These are phyloP conservation scores for Monopterus albus DNA, from an alignment of 2,113 vertebrate species.

Conservation along the genomic window DNA sequence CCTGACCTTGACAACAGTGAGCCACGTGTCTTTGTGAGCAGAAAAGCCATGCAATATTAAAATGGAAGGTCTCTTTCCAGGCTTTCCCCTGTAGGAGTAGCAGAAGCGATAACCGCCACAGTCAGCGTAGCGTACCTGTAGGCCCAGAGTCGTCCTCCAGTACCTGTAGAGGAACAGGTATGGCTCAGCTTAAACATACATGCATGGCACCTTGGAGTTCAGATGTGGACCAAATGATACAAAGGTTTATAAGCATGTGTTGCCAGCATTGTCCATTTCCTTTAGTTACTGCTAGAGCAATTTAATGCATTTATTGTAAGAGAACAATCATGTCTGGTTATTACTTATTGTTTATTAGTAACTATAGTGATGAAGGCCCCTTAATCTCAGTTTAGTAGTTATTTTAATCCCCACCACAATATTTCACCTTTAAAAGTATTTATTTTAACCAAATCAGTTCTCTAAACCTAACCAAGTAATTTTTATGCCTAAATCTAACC, in stretches of 20 bases:
- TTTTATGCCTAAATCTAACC: no score
- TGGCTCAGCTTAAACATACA: neutral
- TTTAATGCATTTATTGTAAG: no score
- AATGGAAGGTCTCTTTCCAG: slow-evolving; percentile 88
- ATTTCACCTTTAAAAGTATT: no score
- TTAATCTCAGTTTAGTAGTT: no score
- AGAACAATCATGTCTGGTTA: no score
- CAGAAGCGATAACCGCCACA: slow-evolving; percentile 93
- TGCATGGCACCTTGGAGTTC: neutral
- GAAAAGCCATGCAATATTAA: slow-evolving; percentile 96
- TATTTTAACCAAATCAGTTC: no score
- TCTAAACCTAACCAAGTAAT: no score
- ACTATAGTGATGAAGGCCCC: no score
- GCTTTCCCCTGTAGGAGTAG: slow-evolving; percentile 90
- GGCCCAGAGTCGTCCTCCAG: slow-evolving; percentile 94
- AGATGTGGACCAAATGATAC: neutral
- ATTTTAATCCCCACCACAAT: no score
- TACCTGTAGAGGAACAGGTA: slow-evolving; percentile 83
- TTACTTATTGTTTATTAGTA: no score
- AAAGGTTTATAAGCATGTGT: neutral
- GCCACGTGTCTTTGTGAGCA: slow-evolving; percentile 95
- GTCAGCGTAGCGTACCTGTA: slow-evolving; percentile 87
- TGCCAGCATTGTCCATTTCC: no score
- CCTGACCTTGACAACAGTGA: slow-evolving; percentile 91
- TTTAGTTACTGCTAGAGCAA: no score